Evolutionary conservation across 2,888 invertebrate species (phyloP), one percentile per base, ranked within the genome.

Genomic region (Dryobotodes eremita): DNA sequence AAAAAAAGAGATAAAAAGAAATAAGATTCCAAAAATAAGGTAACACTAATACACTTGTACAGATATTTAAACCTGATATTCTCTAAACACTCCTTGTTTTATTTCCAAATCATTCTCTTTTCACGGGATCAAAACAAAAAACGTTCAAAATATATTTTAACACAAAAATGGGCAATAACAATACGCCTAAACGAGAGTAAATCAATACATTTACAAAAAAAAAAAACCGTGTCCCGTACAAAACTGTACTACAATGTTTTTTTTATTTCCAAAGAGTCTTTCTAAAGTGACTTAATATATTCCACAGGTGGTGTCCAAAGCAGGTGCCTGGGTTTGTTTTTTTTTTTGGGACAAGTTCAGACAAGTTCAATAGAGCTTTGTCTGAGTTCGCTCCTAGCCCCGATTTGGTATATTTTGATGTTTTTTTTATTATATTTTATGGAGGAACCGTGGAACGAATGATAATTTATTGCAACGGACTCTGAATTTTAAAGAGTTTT

Each of bases 351-450:
- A 94, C 96, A 94, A 89, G 95, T 95, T 93, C 93, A 92, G 93
- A 96, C 96, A 95, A 93, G 96, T 94, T 94, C 94, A 94, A 94
- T 94, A 94, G 92, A 89, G 92, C 91, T 93, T 94, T 95, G 93
- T 94, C 92, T 92, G 92, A 89, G 92, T 88, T 93, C 91, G 91
- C 92, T 92, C 88, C 93, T 93, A 93, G 91, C 89, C 90, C 92
- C 91, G 91, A 93, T 93, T 95, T 92, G 91, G 92, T 91, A 88
- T 91, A 91, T 93, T 92, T 92, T 90, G 88, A 87, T 88, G 81
- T 84, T 91, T 91, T 92, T 90, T 87, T 85, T 79, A 75, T 82
- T 82, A 84, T 78, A 84, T 71, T 77, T 86, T 84, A 78, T 83
- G 77, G 82, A 59, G 50, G 87, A 85, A 75, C 81, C 89, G 89